Evolutionary conservation across 2,113 vertebrate genomes (phyloP).

Genomic region (Phoenicopterus ruber): DNA sequence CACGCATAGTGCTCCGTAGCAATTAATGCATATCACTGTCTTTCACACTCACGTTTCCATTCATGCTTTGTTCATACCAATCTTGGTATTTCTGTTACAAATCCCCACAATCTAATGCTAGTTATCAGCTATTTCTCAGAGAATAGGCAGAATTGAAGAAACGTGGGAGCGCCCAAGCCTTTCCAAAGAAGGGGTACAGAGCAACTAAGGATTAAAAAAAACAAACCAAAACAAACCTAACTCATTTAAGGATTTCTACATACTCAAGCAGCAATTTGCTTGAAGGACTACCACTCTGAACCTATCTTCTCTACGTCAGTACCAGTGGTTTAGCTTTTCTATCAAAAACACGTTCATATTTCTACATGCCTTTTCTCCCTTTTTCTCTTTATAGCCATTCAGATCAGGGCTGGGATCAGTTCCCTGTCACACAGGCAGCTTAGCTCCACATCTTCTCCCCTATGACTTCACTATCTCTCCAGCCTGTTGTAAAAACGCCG

Average conservation of each 20-base stretch:
- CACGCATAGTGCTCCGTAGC: neutral
- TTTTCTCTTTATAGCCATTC: neutral
- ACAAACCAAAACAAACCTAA: fast-evolving
- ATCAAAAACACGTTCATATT: neutral
- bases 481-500: neutral
- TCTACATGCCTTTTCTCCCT: neutral
- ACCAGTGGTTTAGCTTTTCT: neutral
- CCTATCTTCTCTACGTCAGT: neutral
- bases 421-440: neutral
- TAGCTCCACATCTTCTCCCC: neutral
- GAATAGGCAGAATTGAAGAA: neutral
- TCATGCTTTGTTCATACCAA: neutral
- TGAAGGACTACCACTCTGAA: neutral
- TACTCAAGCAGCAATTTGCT: neutral
- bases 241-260: neutral
- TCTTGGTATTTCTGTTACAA: neutral
- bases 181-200: neutral
- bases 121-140: neutral
- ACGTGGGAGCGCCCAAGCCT: fast-evolving
- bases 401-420: neutral
- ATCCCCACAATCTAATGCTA: neutral
- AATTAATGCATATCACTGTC: neutral
- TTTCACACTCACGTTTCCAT: neutral
- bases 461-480: neutral
- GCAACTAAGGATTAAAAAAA: neutral